A percentile compares a stretch with the other conserved stretches of the same genome.
Conservation (phyloP, 2,797 vertebrate species). For the Tragelaphus eurycerus region DNA sequence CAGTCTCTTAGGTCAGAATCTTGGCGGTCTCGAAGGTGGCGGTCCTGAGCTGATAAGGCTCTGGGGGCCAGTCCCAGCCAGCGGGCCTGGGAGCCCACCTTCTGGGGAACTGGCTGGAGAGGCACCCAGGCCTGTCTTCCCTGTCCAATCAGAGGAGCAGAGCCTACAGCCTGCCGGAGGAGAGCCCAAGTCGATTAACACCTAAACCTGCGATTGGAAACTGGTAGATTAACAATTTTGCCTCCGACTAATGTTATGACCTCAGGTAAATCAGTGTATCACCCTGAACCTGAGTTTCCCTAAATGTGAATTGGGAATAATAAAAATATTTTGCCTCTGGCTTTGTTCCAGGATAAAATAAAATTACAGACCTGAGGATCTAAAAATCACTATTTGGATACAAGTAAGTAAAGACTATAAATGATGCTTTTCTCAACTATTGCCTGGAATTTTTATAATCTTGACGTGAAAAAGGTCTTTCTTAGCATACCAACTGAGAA, state of each 20-base stretch:
- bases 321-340: background rate
- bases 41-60: background rate
- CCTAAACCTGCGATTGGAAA: too few relatives aligned
- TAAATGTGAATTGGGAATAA: background rate
- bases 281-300: fast-evolving
- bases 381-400: background rate
- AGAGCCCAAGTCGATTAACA: background rate
- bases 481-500: background rate
- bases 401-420: background rate
- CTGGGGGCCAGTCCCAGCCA: background rate
- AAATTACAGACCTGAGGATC: too few relatives aligned
- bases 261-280: background rate
- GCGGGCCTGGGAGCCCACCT: background rate
- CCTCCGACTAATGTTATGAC: background rate
- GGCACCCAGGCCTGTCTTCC: background rate
- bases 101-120: background rate
- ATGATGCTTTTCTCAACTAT: background rate
- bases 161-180: background rate
- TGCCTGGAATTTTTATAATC: background rate
- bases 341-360: background rate
- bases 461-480: background rate
- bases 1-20: too few relatives aligned
- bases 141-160: background rate
- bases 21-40: background rate
- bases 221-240: background rate